Evolutionary conservation across 35 echinoderm and acorn worm genomes (phyloP).

Genomic region (Stichopus chloronotus): DNA sequence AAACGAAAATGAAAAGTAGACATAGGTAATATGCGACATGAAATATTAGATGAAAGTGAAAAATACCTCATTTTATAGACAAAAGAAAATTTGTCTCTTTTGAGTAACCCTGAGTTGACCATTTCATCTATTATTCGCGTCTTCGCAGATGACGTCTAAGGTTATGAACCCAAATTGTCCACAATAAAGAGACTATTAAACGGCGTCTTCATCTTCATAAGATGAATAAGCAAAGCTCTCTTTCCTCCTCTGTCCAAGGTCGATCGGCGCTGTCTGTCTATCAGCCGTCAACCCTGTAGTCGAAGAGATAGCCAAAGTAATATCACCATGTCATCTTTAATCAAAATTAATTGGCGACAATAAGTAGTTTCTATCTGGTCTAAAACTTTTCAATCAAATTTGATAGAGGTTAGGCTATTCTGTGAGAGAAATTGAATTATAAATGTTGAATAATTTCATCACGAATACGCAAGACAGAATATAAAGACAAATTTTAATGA

Average conservation of each 20-base stretch:
- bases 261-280: neutral
- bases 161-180: neutral
- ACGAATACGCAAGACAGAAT: neutral
- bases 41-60: too few relatives aligned
- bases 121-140: neutral
- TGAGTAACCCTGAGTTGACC: too few relatives aligned
- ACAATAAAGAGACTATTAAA: neutral
- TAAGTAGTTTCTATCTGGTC: neutral
- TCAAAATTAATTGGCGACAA: slow-evolving; percentile 24
- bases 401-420: slow-evolving; percentile 42
- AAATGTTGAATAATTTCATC: slow-evolving; percentile 31
- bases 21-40: neutral
- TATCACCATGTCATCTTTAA: slow-evolving; percentile 13
- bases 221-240: neutral
- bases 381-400: slow-evolving; percentile 5
- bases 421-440: slow-evolving; percentile 51
- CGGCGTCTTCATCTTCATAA: neutral
- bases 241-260: neutral
- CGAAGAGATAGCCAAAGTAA: neutral
- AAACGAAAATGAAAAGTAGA: neutral
- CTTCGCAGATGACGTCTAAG: neutral
- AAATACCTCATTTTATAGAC: too few relatives aligned
- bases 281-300: neutral
- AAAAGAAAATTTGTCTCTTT: too few relatives aligned
- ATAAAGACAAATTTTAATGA: slow-evolving; percentile 22